Evolutionary conservation across 2,888 invertebrate genomes (phyloP).

Genomic region (Griposia aprilina): DNA sequence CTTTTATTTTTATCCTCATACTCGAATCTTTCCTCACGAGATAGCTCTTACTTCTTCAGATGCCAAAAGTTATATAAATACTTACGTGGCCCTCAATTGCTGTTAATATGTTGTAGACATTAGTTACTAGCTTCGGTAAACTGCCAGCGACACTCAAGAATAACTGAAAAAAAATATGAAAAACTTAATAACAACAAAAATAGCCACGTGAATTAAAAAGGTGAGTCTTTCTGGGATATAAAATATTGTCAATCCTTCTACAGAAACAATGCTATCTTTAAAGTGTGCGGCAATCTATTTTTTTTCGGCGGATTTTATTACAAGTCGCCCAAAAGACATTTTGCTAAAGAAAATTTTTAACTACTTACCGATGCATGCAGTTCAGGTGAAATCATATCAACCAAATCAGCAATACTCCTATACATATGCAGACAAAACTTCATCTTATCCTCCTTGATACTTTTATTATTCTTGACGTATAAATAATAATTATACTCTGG

Average conservation of each 20-base stretch:
- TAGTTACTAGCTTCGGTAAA: constrained; percentile 81
- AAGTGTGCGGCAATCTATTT: too few species aligned
- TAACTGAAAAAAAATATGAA: constrained; percentile 73
- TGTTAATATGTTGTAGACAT: constrained; percentile 80
- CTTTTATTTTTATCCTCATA: too few species aligned
- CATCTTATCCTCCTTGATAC: constrained; percentile 78
- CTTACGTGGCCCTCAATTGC: constrained; percentile 81
- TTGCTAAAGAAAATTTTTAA: not conserved
- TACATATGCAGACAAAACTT: constrained; percentile 79
- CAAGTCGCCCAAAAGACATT: not conserved
- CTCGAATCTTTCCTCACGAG: not conserved
- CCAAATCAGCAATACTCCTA: constrained; percentile 78
- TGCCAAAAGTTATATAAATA: constrained; percentile 35
- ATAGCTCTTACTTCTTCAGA: not conserved
- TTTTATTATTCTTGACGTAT: constrained; percentile 79
- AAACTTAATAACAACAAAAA: too few species aligned
- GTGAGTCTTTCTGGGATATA: not conserved
- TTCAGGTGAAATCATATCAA: constrained; percentile 81
- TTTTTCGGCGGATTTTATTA: too few species aligned
- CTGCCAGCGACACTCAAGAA: constrained; percentile 81
- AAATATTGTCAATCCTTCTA: not conserved
- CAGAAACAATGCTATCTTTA: not conserved
- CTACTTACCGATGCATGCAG: constrained; percentile 81
- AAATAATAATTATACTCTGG: constrained; percentile 78
- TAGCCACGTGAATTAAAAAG: too few species aligned